These are phyloP conservation scores for Watsonalla cultraria DNA, from an alignment of 2,888 invertebrate species.

Conservation along the genomic window DNA sequence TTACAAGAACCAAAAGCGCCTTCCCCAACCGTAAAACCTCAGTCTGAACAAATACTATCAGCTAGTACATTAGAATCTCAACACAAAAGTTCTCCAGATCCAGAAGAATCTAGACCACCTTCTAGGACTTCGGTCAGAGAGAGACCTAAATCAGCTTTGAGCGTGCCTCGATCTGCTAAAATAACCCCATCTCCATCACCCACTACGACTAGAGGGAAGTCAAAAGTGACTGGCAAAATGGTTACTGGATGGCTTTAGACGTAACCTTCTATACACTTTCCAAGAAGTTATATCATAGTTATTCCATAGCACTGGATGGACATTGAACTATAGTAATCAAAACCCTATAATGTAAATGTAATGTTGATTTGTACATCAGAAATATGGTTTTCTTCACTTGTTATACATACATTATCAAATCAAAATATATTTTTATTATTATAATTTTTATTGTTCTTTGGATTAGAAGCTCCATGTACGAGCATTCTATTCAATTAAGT, in stretches of 20 bases:
- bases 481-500: not conserved
- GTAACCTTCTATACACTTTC: not conserved
- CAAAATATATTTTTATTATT: too few species aligned
- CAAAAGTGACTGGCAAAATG: slow-evolving; percentile 85
- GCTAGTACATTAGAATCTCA: slow-evolving; percentile 54
- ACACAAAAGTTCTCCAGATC: slow-evolving; percentile 27
- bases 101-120: slow-evolving; percentile 7
- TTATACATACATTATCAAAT: too few species aligned
- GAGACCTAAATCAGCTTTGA: slow-evolving; percentile 22
- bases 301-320: too few species aligned
- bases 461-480: too few species aligned
- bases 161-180: slow-evolving; percentile 43
- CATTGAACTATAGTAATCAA: too few species aligned
- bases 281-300: too few species aligned
- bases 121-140: slow-evolving; percentile 12
- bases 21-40: slow-evolving; percentile 42
- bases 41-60: slow-evolving; percentile 58
- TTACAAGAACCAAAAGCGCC: slow-evolving; percentile 62
- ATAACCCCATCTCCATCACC: slow-evolving; percentile 57
- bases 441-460: too few species aligned
- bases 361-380: too few species aligned
- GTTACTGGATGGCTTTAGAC: slow-evolving; percentile 86
- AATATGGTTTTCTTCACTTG: too few species aligned
- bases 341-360: too few species aligned
- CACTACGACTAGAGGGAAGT: slow-evolving; percentile 78